Evolutionary conservation across 2,888 invertebrate species (phyloP).

Genomic region (Liodrosophila aerea): DNA sequence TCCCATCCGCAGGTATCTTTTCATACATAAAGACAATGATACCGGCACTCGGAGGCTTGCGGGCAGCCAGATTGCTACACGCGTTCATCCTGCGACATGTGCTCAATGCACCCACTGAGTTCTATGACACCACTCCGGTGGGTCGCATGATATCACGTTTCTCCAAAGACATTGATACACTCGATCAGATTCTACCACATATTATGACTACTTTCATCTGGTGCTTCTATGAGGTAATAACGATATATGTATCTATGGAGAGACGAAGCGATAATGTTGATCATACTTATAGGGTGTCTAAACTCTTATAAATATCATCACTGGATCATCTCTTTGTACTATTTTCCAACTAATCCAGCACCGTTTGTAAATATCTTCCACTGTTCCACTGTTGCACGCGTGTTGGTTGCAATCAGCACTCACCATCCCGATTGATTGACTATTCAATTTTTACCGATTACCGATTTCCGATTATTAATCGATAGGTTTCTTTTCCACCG

Average conservation of each 20-base stretch:
- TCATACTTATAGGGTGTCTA: neutral
- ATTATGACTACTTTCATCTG: slow-evolving; percentile 84
- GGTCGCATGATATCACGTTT: slow-evolving; percentile 85
- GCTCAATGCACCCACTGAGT: slow-evolving; percentile 84
- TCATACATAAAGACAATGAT: slow-evolving; percentile 10
- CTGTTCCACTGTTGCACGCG: neutral
- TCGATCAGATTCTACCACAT: slow-evolving; percentile 82
- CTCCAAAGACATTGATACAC: slow-evolving; percentile 83
- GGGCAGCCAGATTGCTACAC: slow-evolving; percentile 81
- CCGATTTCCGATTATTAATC: slow-evolving; percentile 6
- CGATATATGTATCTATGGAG: neutral
- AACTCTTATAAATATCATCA: slow-evolving; percentile 1
- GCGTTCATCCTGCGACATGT: slow-evolving; percentile 82
- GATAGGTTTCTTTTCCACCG: slow-evolving; percentile 86
- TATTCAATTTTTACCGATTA: no score
- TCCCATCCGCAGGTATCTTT: slow-evolving; percentile 13
- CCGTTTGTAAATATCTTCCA: no score
- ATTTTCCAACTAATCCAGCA: neutral
- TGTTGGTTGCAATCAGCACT: neutral
- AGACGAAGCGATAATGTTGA: neutral
- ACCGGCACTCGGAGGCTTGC: slow-evolving; percentile 81
- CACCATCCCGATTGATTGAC: no score
- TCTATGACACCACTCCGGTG: slow-evolving; percentile 86
- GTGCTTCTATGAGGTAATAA: slow-evolving; percentile 84
- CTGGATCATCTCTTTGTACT: neutral